Conservation (phyloP, 2,113 vertebrate species). For the Nycticebus coucang region DNA sequence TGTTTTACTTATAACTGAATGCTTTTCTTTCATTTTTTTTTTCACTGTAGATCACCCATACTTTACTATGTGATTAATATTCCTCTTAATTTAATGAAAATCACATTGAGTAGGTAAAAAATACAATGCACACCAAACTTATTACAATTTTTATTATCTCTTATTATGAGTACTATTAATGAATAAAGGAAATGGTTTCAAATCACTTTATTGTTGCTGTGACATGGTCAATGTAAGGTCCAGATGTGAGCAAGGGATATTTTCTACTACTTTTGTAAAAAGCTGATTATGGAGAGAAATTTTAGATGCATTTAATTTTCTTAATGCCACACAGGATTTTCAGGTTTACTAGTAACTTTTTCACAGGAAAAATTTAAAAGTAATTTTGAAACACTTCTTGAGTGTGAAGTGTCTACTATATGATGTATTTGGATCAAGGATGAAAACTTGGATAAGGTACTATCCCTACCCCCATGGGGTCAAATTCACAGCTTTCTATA, state of each 20-base stretch:
- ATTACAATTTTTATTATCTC: background rate
- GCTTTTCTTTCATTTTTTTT: background rate
- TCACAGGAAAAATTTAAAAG: background rate
- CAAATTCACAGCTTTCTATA: background rate
- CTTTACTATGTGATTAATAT: background rate
- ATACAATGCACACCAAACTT: background rate
- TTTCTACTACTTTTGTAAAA: background rate
- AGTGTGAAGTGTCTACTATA: background rate
- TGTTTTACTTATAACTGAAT: constrained; percentile 9
- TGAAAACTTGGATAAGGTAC: background rate
- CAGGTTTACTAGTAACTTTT: background rate
- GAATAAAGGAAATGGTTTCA: background rate
- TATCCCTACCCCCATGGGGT: background rate
- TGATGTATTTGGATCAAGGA: background rate
- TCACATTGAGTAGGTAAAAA: background rate
- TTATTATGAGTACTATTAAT: background rate
- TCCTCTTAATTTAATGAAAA: constrained; percentile 21
- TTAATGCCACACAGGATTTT: background rate
- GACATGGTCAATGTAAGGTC: background rate
- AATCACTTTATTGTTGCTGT: background rate
- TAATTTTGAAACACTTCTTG: background rate
- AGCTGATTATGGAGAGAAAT: background rate
- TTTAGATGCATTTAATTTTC: background rate
- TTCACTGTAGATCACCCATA: background rate
- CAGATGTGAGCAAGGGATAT: background rate